Percentiles rank a stretch among this genome's conserved stretches.
These are phyloP conservation scores for Verasper variegatus DNA, from an alignment of 2,113 vertebrate genomes.

Conservation along the genomic window DNA sequence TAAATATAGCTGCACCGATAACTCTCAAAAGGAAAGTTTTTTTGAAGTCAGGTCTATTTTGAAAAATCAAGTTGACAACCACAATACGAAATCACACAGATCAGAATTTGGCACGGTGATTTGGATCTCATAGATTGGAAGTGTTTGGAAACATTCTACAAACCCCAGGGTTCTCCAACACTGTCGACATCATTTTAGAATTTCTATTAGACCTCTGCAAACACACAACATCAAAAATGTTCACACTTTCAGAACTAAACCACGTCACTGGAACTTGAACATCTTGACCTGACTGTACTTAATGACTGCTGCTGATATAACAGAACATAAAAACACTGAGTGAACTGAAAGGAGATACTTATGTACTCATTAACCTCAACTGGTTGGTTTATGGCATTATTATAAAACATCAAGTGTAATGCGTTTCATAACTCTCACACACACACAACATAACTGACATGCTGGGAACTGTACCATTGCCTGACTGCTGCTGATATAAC, in stretches of 20 bases:
- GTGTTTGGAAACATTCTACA: conserved; percentile 9
- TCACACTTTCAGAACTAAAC: neutral
- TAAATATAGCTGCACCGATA: neutral
- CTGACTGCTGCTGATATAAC: no score
- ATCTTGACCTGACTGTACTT: neutral
- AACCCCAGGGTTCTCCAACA: conserved; percentile 18
- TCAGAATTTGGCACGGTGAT: neutral
- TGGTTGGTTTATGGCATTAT: neutral
- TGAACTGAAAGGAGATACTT: neutral
- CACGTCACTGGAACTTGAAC: neutral
- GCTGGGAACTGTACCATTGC: no score
- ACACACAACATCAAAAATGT: conserved; percentile 8
- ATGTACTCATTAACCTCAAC: neutral
- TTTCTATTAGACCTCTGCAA: conserved; percentile 21
- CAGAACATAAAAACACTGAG: neutral
- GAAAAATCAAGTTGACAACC: neutral
- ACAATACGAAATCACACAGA: neutral
- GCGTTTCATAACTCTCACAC: neutral
- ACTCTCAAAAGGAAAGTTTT: neutral
- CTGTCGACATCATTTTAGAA: accelerated
- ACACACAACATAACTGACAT: no score
- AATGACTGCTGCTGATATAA: neutral
- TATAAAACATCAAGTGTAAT: neutral
- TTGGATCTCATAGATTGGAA: neutral
- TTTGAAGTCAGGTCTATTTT: neutral